Percentiles rank a stretch among this genome's conserved stretches.
phyloP scores from a whole-genome alignment of 2,797 vertebrate species.

The Eremophila alpestris region DNA sequence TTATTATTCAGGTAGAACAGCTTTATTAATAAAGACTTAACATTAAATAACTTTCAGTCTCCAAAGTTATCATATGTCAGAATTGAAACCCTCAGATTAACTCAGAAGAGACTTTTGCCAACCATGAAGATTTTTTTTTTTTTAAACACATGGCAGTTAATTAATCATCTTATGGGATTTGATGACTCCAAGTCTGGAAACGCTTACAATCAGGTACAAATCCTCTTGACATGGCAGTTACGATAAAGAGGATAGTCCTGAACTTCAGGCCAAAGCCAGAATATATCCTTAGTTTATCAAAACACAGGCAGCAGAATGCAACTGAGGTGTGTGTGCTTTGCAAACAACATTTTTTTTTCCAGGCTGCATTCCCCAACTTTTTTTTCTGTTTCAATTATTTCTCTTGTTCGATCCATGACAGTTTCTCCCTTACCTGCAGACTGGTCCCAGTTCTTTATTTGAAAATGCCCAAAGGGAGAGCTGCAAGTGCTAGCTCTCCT shows the following conservation, averaged over 20 bases:
- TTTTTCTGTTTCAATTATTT: not conserved
- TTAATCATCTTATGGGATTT: not conserved
- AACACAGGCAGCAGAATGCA: not conserved
- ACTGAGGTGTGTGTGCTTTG: not conserved
- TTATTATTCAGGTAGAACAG: not conserved
- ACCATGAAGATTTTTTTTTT: not conserved
- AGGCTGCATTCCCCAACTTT: not conserved
- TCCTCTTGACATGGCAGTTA: not conserved
- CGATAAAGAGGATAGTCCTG: not conserved
- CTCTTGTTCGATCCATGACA: not conserved
- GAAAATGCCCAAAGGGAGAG: not conserved
- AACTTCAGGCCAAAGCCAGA: not conserved
- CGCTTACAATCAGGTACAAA: not conserved
- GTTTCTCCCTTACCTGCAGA: not conserved
- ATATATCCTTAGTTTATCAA: not conserved
- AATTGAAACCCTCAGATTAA: not conserved
- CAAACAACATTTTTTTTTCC: not conserved
- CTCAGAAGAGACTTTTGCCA: not conserved
- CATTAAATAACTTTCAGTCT: not conserved
- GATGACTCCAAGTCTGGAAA: not conserved
- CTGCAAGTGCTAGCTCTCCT: not conserved
- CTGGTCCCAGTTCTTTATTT: not conserved
- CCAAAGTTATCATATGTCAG: not conserved
- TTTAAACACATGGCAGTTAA: not conserved
- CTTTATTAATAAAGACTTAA: not conserved